A percentile compares a stretch with the other conserved stretches of the same genome.
Conservation (phyloP, 2,888 invertebrate genomes). For the Adelognathus sp. region DNA sequence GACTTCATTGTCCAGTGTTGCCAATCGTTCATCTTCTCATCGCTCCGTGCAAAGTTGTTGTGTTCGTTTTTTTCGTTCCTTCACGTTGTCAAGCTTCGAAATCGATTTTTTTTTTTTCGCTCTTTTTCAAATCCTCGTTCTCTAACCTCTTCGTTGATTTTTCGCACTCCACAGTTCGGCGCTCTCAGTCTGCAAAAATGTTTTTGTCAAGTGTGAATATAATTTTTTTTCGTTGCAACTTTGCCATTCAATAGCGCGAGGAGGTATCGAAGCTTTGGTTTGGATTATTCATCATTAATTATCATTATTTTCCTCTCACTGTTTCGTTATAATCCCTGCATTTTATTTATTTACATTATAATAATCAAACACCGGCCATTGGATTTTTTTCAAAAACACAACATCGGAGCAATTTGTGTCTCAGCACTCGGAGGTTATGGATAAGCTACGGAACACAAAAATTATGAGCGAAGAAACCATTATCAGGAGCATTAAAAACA, state of each 20-base stretch:
- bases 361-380: background rate
- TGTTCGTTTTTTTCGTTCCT: background rate
- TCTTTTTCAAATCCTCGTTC: background rate
- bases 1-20: slow-evolving; percentile 40
- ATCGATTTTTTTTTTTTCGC: background rate
- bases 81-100: background rate
- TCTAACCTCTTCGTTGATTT: slow-evolving; percentile 7
- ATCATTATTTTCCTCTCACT: background rate
- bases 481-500: background rate
- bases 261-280: slow-evolving; percentile 10
- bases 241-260: background rate
- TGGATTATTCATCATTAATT: too few species aligned
- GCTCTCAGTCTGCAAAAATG: slow-evolving; percentile 36
- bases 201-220: background rate
- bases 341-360: slow-evolving; percentile 4
- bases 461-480: background rate
- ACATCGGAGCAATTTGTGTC: background rate
- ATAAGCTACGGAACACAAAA: background rate
- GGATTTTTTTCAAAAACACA: too few species aligned
- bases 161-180: background rate
- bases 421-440: background rate
- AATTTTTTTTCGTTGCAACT: background rate
- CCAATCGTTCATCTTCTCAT: background rate
- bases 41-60: background rate
- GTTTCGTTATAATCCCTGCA: too few species aligned